phyloP scores from a whole-genome alignment of 2,888 invertebrate species.

The Callinectes sapidus region DNA sequence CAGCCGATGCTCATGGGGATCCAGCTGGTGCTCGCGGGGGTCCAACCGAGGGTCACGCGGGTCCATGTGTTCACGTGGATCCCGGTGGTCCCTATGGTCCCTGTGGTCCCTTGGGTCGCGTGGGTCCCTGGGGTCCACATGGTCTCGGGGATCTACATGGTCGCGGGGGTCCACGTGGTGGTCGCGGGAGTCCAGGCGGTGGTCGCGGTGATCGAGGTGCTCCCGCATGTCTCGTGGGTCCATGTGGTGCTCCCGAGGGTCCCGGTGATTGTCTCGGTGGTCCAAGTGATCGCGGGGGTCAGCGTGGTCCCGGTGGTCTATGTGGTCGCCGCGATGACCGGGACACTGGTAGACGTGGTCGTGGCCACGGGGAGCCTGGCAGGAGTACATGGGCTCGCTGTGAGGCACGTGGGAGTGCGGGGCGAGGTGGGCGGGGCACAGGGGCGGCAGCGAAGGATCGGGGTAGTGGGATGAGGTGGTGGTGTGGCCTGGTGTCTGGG shows the following conservation, averaged over 20 bases:
- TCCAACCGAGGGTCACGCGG: slow-evolving; percentile 43
- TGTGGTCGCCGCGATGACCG: slow-evolving; percentile 67
- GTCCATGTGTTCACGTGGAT: slow-evolving; percentile 56
- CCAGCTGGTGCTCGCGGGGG: slow-evolving; percentile 52
- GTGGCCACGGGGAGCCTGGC: slow-evolving; percentile 72
- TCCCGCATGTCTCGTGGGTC: slow-evolving; percentile 47
- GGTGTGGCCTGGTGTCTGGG: slow-evolving; percentile 28
- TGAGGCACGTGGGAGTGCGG: slow-evolving; percentile 57
- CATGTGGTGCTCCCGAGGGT: slow-evolving; percentile 44
- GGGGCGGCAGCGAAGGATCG: slow-evolving; percentile 59
- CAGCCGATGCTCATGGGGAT: slow-evolving; percentile 49
- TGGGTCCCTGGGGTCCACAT: slow-evolving; percentile 48
- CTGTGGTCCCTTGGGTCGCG: slow-evolving; percentile 41
- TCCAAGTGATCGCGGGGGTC: slow-evolving; percentile 47
- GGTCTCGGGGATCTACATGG: slow-evolving; percentile 50
- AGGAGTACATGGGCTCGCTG: slow-evolving; percentile 69
- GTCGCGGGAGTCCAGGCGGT: slow-evolving; percentile 49
- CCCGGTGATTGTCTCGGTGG: slow-evolving; percentile 45
- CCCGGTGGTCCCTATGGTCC: slow-evolving; percentile 44
- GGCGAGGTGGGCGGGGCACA: slow-evolving; percentile 64
- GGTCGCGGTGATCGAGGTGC: slow-evolving; percentile 42
- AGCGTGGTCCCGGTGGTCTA: slow-evolving; percentile 39
- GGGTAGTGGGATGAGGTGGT: slow-evolving; percentile 51
- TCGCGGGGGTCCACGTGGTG: slow-evolving; percentile 51
- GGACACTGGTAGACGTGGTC: slow-evolving; percentile 72